Evolutionary conservation across 2,113 vertebrate species (phyloP), one percentile per base, ranked within the genome.

Genomic region (Setophaga petechia): DNA sequence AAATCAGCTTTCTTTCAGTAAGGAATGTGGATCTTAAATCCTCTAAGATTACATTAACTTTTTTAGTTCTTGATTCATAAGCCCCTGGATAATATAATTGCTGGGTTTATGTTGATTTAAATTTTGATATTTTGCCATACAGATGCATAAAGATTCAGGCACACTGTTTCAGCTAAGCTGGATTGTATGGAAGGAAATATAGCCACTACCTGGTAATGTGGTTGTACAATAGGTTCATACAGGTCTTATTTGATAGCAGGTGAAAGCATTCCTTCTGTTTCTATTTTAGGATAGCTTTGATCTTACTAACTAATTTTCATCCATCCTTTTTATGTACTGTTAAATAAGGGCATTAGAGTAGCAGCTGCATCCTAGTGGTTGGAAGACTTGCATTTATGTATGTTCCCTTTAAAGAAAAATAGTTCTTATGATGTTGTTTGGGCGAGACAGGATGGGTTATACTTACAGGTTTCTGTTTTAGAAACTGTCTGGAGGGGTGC

Each of bases 241-340:
- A 67, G 87, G 72, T 67, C 37, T 28, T 58, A 62, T 83, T 86
- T 96, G 89, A 90, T 89, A 93, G 12, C 24, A 80, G 37, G 33
- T 49, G 43, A 65, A 93, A 95, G 3, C 44, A 57, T 85, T 96
- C 28, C 54, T 93, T 74, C 84, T 84, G 55, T 80, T 95, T 84
- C 51, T 95, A 83, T 96, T 97, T 97, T 90, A 92, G 84, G 39
- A 39, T 62, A 46, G 58, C 72, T 75, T 95, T 89, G 62, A 79
- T 84, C 59, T 62, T 90, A 75, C 35, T 96, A 90, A 94, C 90
- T 93, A 63, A 92, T 88, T 91, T 43, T 43, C 33, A 30, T 57
- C 49, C n/a, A 79, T 92, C 33, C 65, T 58, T 91, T 89, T 95
- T 80, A 87, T 58, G 20, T 86, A 69, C 49, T 87, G 35, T 25